A percentile compares a stretch with the other conserved stretches of the same genome.
These are phyloP conservation scores for Xiphydria camelus DNA, from an alignment of 2,888 invertebrate species.

Conservation along the genomic window DNA sequence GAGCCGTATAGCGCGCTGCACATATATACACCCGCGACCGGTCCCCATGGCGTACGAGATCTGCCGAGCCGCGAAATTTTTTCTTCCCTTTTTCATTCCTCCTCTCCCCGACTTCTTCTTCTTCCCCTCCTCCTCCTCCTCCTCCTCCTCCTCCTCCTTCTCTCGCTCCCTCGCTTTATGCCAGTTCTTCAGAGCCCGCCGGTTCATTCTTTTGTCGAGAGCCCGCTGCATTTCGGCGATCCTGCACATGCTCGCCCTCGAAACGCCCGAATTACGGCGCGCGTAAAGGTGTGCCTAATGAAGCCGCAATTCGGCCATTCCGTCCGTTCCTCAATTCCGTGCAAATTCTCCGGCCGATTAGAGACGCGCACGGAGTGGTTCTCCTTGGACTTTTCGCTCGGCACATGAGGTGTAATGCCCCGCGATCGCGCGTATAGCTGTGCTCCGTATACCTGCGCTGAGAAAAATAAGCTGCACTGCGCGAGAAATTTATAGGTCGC, in stretches of 20 bases:
- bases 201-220: conserved; percentile 44
- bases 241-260: conserved; percentile 16
- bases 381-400: too few relatives aligned
- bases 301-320: conserved; percentile 44
- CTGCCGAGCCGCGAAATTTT: conserved; percentile 42
- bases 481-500: too few relatives aligned
- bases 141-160: conserved; percentile 3
- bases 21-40: conserved; percentile 5
- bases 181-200: conserved; percentile 20
- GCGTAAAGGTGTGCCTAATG: conserved; percentile 45
- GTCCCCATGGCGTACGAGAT: conserved; percentile 44
- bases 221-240: conserved; percentile 33
- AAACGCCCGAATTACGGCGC: conserved; percentile 39
- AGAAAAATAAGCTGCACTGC: too few relatives aligned
- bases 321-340: conserved; percentile 33
- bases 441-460: too few relatives aligned
- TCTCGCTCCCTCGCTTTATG: conserved; percentile 9
- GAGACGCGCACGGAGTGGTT: not conserved
- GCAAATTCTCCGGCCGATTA: conserved; percentile 5
- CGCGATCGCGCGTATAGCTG: too few relatives aligned
- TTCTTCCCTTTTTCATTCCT: conserved; percentile 15
- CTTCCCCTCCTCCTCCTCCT: conserved; percentile 7
- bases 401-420: too few relatives aligned
- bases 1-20: not conserved
- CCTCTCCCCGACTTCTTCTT: not conserved